A percentile compares a stretch with the other conserved stretches of the same genome.
Conservation (phyloP, 2,888 invertebrate species). For the Raillietiella orientalis region DNA sequence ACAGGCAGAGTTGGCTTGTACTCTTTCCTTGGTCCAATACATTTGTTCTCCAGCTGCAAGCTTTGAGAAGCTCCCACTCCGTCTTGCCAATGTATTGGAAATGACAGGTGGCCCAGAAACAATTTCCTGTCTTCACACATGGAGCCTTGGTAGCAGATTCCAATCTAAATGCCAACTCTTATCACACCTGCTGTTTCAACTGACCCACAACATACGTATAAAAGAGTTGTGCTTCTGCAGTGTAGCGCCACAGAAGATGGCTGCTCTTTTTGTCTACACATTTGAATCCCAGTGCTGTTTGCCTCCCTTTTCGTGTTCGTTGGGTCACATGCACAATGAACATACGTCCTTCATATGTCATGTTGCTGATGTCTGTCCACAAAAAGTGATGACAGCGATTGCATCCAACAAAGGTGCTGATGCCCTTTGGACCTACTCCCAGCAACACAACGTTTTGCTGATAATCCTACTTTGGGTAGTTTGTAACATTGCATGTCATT, state of each 20-base stretch:
- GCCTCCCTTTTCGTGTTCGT: constrained; percentile 81
- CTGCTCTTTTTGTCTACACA: constrained; percentile 72
- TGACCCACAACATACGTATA: constrained; percentile 68
- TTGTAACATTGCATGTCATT: background rate
- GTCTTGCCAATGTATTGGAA: no score
- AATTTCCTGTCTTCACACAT: no score
- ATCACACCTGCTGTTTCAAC: no score
- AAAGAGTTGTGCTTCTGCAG: constrained; percentile 88
- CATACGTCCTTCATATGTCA: constrained; percentile 92
- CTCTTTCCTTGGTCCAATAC: no score
- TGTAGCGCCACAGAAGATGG: constrained; percentile 86
- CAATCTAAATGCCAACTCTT: no score
- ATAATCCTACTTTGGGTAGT: no score
- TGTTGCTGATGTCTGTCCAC: constrained; percentile 81
- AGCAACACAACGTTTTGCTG: no score
- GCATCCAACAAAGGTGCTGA: constrained; percentile 75
- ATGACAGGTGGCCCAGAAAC: no score
- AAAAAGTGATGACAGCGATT: constrained; percentile 76
- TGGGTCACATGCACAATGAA: constrained; percentile 78
- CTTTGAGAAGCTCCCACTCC: no score
- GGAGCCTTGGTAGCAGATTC: no score
- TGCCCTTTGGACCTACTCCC: constrained; percentile 85
- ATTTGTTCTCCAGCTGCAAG: no score
- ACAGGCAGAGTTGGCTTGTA: no score
- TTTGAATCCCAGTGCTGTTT: constrained; percentile 74